These are phyloP conservation scores for Sebastes schlegelii DNA, from an alignment of 2,113 vertebrate genomes.

Conservation along the genomic window DNA sequence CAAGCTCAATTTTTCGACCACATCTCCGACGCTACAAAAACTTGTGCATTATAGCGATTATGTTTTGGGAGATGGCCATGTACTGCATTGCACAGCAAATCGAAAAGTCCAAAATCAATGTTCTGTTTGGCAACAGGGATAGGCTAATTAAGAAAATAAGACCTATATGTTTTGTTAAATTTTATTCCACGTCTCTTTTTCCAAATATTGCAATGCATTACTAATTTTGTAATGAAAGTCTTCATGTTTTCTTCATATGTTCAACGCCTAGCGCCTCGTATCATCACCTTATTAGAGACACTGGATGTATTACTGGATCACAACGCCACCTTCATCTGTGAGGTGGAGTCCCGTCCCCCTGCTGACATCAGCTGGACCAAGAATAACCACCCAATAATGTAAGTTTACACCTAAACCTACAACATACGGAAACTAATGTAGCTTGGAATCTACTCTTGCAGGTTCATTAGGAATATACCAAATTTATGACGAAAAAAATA, in stretches of 20 bases:
- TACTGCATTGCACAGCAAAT: not conserved
- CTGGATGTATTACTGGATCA: conserved; percentile 92
- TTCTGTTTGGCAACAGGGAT: too few relatives aligned
- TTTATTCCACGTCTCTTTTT: not conserved
- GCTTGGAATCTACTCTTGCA: too few relatives aligned
- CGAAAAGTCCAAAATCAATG: not conserved
- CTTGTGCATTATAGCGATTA: not conserved
- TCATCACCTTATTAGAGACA: conserved; percentile 93
- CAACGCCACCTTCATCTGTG: conserved; percentile 95
- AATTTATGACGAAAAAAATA: not conserved
- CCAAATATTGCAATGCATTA: not conserved
- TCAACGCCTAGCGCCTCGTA: conserved; percentile 85
- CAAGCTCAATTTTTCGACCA: not conserved
- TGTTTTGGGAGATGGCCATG: not conserved
- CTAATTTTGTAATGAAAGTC: not conserved
- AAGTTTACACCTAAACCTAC: conserved; percentile 20
- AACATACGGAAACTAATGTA: not conserved
- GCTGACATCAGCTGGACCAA: conserved; percentile 94
- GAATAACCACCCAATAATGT: conserved; percentile 96
- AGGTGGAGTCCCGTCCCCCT: conserved; percentile 91
- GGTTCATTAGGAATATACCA: not conserved
- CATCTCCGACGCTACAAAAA: not conserved
- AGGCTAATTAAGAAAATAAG: too few relatives aligned
- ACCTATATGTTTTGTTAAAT: not conserved
- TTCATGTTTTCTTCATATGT: conserved; percentile 14